Base-by-base conservation (phyloP, 1,140 invertebrate species). In the Carcinoscorpius rotundicauda region DNA sequence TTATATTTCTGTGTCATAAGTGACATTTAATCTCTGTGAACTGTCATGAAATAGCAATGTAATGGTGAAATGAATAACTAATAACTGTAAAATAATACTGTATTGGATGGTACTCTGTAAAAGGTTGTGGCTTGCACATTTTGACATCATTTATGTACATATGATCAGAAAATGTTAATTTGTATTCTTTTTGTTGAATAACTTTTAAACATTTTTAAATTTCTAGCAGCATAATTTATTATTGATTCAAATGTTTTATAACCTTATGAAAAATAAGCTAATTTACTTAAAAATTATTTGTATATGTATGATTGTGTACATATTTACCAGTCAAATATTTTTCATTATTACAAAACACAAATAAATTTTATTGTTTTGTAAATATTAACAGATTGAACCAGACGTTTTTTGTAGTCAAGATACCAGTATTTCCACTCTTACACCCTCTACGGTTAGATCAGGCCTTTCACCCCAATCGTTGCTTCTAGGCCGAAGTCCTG, bases 351-450 rank as follows among this genome's bases (percentile, higher is more conserved):
- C 29, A 29, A 29, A 29, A 29, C 29, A 29, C 29, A 59, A 59
- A 59, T 10, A 6, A 59, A 3, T n/a, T n/a, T 9, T n/a, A 59
- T n/a, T 59, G 5, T 6, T 49, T 60, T 6, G 63, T 60, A 61
- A 68, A 49, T 61, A 68, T 57, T 60, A 58, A 9, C 62, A 67
- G 51, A 10, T 6, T 2, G 67, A 68, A 58, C 52, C 62, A 10
- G 67, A 68, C 58, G 64, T 66, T 4, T 68, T 68, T 56, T 65
- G 67, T 58, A 57, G 67, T 11, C 67, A 68, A 51, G 67, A 68
- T 58, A 64, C 56, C 1, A 64, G 66, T 53, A 68, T 66, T 6
- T 53, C 69, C 3, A 70, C 69, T 49, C 55, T 70, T 3, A 70
- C 69, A 10, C 69, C 69, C 49, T 70, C 69, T 3, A 70, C 66